Evolutionary conservation across 2,888 invertebrate genomes (phyloP), one percentile per base, ranked within the genome.

Genomic region (Petrolisthes cinctipes): DNA sequence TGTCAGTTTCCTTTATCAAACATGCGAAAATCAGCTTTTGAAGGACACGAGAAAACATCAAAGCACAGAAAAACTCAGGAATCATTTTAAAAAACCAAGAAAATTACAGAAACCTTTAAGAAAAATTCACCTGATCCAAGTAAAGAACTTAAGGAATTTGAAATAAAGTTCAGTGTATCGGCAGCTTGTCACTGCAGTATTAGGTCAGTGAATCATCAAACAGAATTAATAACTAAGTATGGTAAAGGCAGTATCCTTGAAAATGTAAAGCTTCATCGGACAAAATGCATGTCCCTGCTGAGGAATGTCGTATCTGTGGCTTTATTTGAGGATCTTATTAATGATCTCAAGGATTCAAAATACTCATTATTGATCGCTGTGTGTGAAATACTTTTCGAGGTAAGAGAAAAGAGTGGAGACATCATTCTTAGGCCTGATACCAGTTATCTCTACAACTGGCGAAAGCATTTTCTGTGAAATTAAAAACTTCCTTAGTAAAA

Each of bases 141-240:
- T 11, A 73, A 82, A 23, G 61, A 82, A 66, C n/a, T 57, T 5
- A 82, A 82, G 54, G 82, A 82, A 82, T 82, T 82, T 61, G 82
- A 66, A 82, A 66, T 82, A 53, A 82, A 82, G 61, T 80, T 51
- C 80, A 80, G 80, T 54, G 54, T 80, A 0, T 54, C 56, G 4
- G 54, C 66, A 82, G 82, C 82, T 82, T 82, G 66, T 54, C 82
- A 82, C 20, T 82, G 82, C 61, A 82, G 82, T 66, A 54, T 61
- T 17, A 4, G 37, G 66, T 82, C 82, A 82, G 82, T 23, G 66
- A 82, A 66, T 66, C 66, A 82, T 66, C 82, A 66, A 37, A 82
- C 82, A 57, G 82, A 82, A 20, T 51, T 61, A 66, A 82, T 82
- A 23, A 17, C 66, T 17, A 56, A 80, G 57, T 80, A 80, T 54